Evolutionary conservation across 1,140 invertebrate species (phyloP).

Genomic region (Caenorhabditis inopinata): DNA sequence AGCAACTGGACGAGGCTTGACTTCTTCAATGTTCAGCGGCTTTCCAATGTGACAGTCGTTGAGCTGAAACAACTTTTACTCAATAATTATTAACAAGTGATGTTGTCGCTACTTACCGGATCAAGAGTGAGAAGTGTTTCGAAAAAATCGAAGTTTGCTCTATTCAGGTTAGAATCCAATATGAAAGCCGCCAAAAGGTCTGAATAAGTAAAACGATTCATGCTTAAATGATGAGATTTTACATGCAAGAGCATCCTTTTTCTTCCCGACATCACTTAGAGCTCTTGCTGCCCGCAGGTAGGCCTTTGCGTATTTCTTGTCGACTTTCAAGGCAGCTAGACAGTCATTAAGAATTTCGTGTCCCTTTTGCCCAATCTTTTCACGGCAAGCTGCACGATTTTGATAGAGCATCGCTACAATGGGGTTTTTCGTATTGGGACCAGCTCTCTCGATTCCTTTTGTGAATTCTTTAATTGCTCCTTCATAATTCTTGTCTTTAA

Average conservation of each 20-base stretch:
- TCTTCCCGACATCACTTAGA: neutral
- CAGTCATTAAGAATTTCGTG: neutral
- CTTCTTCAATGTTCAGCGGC: neutral
- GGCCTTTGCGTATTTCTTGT: neutral
- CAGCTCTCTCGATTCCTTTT: neutral
- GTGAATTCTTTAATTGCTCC: neutral
- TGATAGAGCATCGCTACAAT: constrained; percentile 13
- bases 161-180: neutral
- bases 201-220: neutral
- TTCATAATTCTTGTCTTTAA: neutral
- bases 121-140: neutral
- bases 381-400: neutral
- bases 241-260: neutral
- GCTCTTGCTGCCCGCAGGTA: constrained; percentile 7
- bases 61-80: neutral
- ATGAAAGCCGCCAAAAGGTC: neutral
- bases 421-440: neutral
- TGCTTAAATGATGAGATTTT: neutral
- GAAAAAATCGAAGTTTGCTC: neutral
- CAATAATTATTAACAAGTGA: neutral
- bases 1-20: neutral
- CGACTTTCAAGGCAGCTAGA: neutral
- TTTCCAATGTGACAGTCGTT: neutral
- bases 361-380: neutral
- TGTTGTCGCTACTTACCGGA: neutral